Conservation (phyloP, 2,888 invertebrate species). For the Hedychridium roseum region DNA sequence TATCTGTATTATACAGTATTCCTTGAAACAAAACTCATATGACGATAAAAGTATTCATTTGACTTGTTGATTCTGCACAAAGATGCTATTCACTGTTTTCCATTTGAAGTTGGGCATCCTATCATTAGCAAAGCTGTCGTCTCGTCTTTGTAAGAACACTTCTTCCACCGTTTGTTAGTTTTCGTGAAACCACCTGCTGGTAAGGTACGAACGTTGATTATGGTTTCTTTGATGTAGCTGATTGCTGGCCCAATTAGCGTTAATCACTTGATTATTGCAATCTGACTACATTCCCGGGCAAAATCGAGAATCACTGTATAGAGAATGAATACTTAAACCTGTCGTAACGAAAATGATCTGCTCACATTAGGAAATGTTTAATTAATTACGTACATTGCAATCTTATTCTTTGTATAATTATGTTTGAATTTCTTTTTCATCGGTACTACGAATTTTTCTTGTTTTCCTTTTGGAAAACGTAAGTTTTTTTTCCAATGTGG, state of each 20-base stretch:
- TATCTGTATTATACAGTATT: background rate
- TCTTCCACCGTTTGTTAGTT: no score
- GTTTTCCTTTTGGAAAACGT: no score
- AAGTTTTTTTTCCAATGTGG: no score
- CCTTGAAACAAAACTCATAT: slow-evolving; percentile 13
- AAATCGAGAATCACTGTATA: no score
- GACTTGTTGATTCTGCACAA: slow-evolving; percentile 30
- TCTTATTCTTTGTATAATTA: no score
- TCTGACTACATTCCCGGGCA: slow-evolving; percentile 27
- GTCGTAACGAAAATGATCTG: no score
- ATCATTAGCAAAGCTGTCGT: slow-evolving; percentile 5
- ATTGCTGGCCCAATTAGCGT: slow-evolving; percentile 52
- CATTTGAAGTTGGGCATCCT: slow-evolving; percentile 1
- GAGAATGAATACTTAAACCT: no score
- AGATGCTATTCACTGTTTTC: slow-evolving; percentile 15
- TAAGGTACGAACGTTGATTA: slow-evolving; percentile 27
- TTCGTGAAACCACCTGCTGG: slow-evolving; percentile 36
- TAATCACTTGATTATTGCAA: slow-evolving; percentile 14
- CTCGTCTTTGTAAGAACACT: no score
- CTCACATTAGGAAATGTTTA: no score
- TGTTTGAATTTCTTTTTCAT: no score
- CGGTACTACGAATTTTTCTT: no score
- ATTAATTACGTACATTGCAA: no score
- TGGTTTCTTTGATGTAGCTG: slow-evolving; percentile 21
- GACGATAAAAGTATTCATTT: slow-evolving; percentile 28